Evolutionary conservation across 2,888 invertebrate genomes (phyloP).

Genomic region (Cecidostiba fungosa): DNA sequence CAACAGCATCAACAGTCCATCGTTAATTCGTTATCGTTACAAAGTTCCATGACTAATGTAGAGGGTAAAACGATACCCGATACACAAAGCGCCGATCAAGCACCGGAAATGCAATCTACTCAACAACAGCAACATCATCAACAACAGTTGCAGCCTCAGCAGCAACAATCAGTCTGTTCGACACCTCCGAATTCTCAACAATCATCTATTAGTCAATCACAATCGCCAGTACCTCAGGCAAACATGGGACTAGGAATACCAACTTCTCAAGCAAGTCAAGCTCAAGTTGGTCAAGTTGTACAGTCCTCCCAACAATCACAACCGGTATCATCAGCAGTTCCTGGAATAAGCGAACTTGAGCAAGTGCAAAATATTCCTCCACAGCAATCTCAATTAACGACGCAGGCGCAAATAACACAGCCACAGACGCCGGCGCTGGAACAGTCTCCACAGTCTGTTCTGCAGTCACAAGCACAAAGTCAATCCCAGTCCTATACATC

Average conservation of each 20-base stretch:
- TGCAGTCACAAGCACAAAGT: constrained; percentile 67
- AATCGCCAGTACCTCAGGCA: constrained; percentile 65
- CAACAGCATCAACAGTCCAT: constrained; percentile 65
- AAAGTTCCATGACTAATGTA: constrained; percentile 70
- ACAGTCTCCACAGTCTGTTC: constrained; percentile 65
- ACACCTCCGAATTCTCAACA: constrained; percentile 67
- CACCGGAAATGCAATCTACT: constrained; percentile 70
- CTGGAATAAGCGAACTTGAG: constrained; percentile 35
- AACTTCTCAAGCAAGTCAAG: constrained; percentile 60
- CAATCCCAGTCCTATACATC: constrained; percentile 58
- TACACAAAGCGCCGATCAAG: constrained; percentile 70
- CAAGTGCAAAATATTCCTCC: constrained; percentile 49
- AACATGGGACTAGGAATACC: constrained; percentile 61
- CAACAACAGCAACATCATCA: constrained; percentile 66
- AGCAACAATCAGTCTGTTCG: constrained; percentile 67
- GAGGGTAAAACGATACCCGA: constrained; percentile 69
- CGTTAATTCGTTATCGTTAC: constrained; percentile 35
- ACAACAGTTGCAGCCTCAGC: constrained; percentile 61
- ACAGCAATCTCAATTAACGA: constrained; percentile 53
- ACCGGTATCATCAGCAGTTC: constrained; percentile 16
- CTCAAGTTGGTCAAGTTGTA: constrained; percentile 57
- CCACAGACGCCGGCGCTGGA: constrained; percentile 66
- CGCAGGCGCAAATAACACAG: constrained; percentile 65
- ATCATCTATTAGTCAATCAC: constrained; percentile 75
- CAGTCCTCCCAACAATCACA: constrained; percentile 53